Evolutionary conservation across 2,888 invertebrate genomes (phyloP), one percentile per base, ranked within the genome.

Genomic region (Carcina quercana): DNA sequence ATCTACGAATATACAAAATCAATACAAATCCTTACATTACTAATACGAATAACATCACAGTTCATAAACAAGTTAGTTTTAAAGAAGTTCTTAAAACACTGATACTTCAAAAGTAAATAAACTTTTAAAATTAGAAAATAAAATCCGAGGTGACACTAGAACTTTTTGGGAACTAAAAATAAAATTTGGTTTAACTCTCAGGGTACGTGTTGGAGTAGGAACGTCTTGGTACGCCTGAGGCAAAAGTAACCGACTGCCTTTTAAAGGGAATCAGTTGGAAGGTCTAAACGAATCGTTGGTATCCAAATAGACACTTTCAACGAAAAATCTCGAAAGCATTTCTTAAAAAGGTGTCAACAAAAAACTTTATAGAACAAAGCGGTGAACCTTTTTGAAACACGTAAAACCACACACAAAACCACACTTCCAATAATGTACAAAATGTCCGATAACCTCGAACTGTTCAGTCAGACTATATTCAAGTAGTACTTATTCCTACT

Each of bases 1-100:
- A 61, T 76, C 75, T 78, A 79, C 74, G 71, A 80, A 82, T 83
- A 79, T 83, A 83, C 83, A 83, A 82, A 83, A 80, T 75, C 71
- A 82, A 78, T 79, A 79, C 67, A 80, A 72, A 71, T 62, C 43
- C 78, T 80, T 82, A 80, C 54, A 42, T 59, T 78, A 76, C 75
- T 80, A 83, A 83, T 83, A 83, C 80, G 61, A 83, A 79, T 80
- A 76, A 82, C 83, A 83, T 83, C 83, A 83, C 83, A 83, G 83
- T 83, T 83, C 78, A 82, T 82, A 82, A 82, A 82, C 63, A 83
- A 78, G 75, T 78, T 78, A 78, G 68, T 68, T 50, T 68, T 50
- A 57, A 62, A 59, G 68, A 62, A 65, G 64, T 69, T n/a, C n/a
- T n/a, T 72, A 73, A 62, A 70, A 65, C 71, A 71, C 62, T 59